Conservation (phyloP, 2,113 vertebrate genomes). For the Meleagris gallopavo region DNA sequence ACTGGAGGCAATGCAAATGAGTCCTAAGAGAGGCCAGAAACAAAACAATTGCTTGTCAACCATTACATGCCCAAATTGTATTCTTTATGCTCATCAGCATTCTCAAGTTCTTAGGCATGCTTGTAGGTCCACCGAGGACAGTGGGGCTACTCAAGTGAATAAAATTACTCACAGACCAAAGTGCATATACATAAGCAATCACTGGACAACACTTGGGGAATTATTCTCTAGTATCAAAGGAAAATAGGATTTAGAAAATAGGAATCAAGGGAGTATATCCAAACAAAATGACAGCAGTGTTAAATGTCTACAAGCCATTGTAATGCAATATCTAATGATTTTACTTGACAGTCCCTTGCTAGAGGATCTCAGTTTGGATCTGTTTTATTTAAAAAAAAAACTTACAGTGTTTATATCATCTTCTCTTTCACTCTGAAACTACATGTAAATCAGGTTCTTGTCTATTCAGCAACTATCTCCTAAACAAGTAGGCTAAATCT, state of each 20-base stretch:
- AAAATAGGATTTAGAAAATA: constrained; percentile 63
- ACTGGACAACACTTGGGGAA: constrained; percentile 38
- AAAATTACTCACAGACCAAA: constrained; percentile 57
- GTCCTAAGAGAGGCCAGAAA: constrained; percentile 65
- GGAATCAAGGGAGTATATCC: constrained; percentile 51
- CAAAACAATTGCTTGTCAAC: constrained; percentile 66
- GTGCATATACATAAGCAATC: constrained; percentile 47
- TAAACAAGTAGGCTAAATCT: not conserved
- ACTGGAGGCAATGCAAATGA: constrained; percentile 65
- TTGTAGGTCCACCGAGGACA: constrained; percentile 42
- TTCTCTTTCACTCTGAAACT: not conserved
- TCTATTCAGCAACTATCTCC: not conserved
- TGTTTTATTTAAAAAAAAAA: not conserved
- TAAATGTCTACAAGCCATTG: constrained; percentile 19
- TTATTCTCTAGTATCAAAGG: constrained; percentile 32
- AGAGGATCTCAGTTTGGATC: not conserved
- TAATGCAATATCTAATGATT: not conserved
- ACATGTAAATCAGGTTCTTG: not conserved
- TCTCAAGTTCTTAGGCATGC: constrained; percentile 61
- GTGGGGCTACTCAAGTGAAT: constrained; percentile 59
- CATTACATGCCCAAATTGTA: constrained; percentile 64
- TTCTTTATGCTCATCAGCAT: constrained; percentile 63
- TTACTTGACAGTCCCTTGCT: not conserved
- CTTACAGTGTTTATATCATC: not conserved
- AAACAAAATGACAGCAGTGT: constrained; percentile 18